Percentiles rank a stretch among this genome's conserved stretches.
Conservation (phyloP, 2,888 invertebrate species). For the Lithophane leautieri region DNA sequence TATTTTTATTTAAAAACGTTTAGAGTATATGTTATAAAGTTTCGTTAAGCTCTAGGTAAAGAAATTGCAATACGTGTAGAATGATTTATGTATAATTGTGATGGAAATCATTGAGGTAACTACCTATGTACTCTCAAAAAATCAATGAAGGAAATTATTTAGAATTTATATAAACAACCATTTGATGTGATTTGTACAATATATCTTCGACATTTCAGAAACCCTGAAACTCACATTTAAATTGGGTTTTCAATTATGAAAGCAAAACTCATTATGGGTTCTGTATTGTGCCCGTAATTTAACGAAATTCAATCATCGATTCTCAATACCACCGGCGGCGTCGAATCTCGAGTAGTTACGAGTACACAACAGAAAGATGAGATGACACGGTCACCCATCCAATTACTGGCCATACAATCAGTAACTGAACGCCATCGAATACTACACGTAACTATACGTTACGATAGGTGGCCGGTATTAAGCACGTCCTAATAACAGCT, state of each 20-base stretch:
- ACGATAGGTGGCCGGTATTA: slow-evolving; percentile 1
- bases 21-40: neutral
- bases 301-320: slow-evolving; percentile 12
- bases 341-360: neutral
- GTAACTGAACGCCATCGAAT: slow-evolving; percentile 40
- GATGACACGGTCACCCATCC: slow-evolving; percentile 32
- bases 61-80: neutral
- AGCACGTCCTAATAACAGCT: slow-evolving; percentile 1
- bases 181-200: neutral
- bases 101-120: neutral
- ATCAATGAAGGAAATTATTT: too few relatives aligned
- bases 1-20: slow-evolving; percentile 7
- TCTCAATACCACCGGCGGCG: neutral
- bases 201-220: neutral
- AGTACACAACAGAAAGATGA: slow-evolving; percentile 13
- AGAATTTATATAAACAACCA: neutral
- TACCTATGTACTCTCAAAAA: too few relatives aligned
- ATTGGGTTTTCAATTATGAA: neutral
- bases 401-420: slow-evolving; percentile 55
- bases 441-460: slow-evolving; percentile 16
- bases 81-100: neutral
- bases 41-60: neutral
- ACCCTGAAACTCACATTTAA: slow-evolving; percentile 2
- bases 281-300: neutral
- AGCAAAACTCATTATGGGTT: neutral